A percentile compares a stretch with the other conserved stretches of the same genome.
These are phyloP conservation scores for Cephus rjabovi DNA, from an alignment of 2,888 invertebrate genomes.

Conservation along the genomic window DNA sequence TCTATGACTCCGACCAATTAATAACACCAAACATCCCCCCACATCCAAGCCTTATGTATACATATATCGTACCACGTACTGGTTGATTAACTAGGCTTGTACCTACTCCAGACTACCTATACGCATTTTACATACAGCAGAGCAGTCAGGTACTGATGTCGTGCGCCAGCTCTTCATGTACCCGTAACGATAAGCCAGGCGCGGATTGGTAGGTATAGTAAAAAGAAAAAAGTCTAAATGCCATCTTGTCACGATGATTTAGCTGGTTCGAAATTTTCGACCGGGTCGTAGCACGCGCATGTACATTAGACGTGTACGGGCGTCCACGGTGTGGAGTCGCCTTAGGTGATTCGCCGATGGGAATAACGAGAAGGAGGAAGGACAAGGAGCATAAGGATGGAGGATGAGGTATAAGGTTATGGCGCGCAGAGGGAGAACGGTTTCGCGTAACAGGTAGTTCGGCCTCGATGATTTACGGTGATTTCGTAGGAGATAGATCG, in stretches of 20 bases:
- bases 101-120: not conserved
- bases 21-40: conserved; percentile 38
- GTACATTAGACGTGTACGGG: not conserved
- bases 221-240: not conserved
- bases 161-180: not conserved
- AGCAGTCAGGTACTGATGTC: not conserved
- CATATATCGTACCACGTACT: conserved; percentile 15
- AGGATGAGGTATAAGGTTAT: not conserved
- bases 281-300: not conserved
- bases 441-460: not conserved
- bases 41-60: not conserved
- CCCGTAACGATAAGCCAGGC: not conserved
- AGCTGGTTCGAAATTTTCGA: not conserved
- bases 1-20: conserved; percentile 41
- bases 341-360: not conserved
- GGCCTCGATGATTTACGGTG: not conserved
- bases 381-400: not conserved
- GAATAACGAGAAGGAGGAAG: not conserved
- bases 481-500: not conserved
- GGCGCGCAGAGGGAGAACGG: not conserved
- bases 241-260: not conserved
- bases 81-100: conserved; percentile 41
- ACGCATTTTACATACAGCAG: not conserved
- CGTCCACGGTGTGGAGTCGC: not conserved
- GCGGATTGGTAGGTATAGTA: not conserved